Conservation (phyloP, 2,797 vertebrate genomes). For the Eidolon dupreanum region DNA sequence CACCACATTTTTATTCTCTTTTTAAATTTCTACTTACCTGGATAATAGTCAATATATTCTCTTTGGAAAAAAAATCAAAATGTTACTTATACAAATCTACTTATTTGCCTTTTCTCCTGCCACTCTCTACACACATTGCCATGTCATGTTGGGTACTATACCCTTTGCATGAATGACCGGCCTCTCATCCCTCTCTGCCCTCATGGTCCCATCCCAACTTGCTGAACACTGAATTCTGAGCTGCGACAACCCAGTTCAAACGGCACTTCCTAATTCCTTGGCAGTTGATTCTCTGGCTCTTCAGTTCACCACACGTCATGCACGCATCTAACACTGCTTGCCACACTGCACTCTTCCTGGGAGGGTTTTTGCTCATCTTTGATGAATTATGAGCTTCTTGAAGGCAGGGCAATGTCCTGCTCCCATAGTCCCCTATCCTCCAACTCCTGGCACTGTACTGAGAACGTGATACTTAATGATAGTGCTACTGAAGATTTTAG, state of each 20-base stretch:
- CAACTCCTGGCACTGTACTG: neutral
- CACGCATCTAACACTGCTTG: neutral
- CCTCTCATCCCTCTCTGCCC: fast-evolving
- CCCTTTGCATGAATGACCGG: neutral
- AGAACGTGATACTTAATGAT: neutral
- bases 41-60: neutral
- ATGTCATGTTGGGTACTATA: neutral
- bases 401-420: neutral
- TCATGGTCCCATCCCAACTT: neutral
- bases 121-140: neutral
- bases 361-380: neutral
- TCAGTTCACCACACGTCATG: fast-evolving
- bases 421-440: neutral
- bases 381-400: neutral
- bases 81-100: neutral
- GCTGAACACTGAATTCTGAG: neutral
- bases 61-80: neutral
- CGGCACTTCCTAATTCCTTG: neutral
- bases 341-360: neutral
- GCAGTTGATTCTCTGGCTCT: neutral
- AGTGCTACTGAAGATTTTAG: neutral
- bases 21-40: constrained; percentile 1
- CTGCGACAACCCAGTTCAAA: neutral
- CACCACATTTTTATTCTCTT: neutral
- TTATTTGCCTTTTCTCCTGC: neutral